These are phyloP conservation scores for Pomacea maculata DNA, from an alignment of 1,140 invertebrate species.

Conservation along the genomic window DNA sequence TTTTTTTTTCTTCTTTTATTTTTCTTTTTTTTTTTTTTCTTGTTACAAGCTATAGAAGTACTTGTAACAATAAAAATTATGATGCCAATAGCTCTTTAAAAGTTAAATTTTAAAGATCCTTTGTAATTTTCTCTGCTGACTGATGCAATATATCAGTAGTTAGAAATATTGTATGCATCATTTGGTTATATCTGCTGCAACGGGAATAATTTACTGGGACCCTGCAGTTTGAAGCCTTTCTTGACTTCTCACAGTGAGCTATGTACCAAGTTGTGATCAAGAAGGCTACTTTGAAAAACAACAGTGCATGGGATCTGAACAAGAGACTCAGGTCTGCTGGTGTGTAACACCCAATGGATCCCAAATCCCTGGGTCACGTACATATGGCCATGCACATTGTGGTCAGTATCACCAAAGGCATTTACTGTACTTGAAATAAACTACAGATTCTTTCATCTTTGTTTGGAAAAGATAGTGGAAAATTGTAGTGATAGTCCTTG, in stretches of 20 bases:
- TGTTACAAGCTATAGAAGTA: too few relatives aligned
- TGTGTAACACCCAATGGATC: constrained; percentile 93
- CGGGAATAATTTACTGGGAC: too few relatives aligned
- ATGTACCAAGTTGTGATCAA: constrained; percentile 84
- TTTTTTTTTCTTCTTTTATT: too few relatives aligned
- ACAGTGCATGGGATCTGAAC: constrained; percentile 83
- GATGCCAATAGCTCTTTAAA: too few relatives aligned
- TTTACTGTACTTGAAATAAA: neutral
- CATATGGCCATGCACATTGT: constrained; percentile 84
- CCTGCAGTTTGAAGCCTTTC: neutral
- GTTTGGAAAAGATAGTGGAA: neutral
- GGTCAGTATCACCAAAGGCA: constrained; percentile 70
- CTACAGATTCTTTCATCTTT: neutral
- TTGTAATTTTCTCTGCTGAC: too few relatives aligned
- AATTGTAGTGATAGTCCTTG: too few relatives aligned
- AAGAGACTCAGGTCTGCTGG: constrained; percentile 74
- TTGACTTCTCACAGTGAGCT: constrained; percentile 70
- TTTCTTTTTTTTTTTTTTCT: too few relatives aligned
- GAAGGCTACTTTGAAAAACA: constrained; percentile 86
- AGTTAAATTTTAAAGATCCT: too few relatives aligned
- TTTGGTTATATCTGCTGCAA: too few relatives aligned
- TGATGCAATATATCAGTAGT: too few relatives aligned
- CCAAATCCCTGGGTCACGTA: constrained; percentile 84
- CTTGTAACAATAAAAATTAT: too few relatives aligned
- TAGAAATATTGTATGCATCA: too few relatives aligned